Percentiles rank a stretch among this genome's conserved stretches.
Evolutionary conservation across 2,888 invertebrate genomes (phyloP).

Genomic region (Frankliniella fusca): DNA sequence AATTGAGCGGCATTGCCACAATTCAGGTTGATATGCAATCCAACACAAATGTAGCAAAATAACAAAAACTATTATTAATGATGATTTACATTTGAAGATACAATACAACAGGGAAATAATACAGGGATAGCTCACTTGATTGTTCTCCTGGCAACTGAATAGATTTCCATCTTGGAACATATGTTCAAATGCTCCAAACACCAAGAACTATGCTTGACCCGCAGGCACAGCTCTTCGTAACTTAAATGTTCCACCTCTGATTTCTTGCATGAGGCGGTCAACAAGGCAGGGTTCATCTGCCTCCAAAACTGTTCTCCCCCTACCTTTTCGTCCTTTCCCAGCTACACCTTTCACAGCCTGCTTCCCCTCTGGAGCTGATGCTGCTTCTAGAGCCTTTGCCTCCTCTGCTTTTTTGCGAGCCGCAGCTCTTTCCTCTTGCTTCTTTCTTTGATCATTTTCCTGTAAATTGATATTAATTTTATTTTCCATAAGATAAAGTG

Average conservation of each 20-base stretch:
- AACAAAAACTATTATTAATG: too few species aligned
- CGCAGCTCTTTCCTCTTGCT: conserved; percentile 41
- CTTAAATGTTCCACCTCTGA: conserved; percentile 42
- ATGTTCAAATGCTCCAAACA: too few species aligned
- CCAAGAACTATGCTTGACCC: conserved; percentile 25
- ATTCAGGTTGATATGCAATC: not conserved
- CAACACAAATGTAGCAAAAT: too few species aligned
- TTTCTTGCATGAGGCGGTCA: conserved; percentile 42
- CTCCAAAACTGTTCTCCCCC: conserved; percentile 29
- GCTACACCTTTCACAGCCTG: not conserved
- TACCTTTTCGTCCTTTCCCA: not conserved
- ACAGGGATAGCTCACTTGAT: not conserved
- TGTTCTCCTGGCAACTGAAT: too few species aligned
- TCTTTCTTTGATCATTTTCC: conserved; percentile 43
- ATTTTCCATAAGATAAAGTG: too few species aligned
- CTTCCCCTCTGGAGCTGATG: conserved; percentile 20
- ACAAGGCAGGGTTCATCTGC: conserved; percentile 41
- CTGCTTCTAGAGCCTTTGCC: conserved; percentile 34
- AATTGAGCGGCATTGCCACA: not conserved
- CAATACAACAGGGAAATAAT: not conserved
- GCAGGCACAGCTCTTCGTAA: conserved; percentile 37
- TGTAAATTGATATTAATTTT: conserved; percentile 33
- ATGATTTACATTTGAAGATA: too few species aligned
- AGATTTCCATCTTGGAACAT: too few species aligned
- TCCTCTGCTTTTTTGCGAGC: conserved; percentile 34